Conservation (phyloP, 92 coral and sea anemone genomes). For the Parazoanthus darwini region DNA sequence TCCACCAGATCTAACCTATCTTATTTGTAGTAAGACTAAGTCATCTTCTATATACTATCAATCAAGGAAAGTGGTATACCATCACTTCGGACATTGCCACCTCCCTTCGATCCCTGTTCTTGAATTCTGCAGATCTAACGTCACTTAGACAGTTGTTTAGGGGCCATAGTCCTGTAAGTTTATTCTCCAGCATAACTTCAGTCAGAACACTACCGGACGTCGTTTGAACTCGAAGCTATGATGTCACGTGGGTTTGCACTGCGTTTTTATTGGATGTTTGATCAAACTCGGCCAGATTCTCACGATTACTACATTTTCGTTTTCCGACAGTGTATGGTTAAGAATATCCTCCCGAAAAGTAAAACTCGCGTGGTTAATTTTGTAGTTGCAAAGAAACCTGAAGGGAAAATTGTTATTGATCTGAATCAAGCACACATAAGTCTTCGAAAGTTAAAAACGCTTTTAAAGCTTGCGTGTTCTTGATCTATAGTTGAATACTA, state of each 20-base stretch:
- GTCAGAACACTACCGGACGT: conserved; percentile 39
- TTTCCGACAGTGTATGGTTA: background rate
- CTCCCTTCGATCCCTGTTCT: conserved; percentile 49
- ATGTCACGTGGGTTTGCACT: conserved; percentile 32
- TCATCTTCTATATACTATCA: too few species aligned
- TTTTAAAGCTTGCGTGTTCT: too few species aligned
- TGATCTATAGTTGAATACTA: too few species aligned
- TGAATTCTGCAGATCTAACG: conserved; percentile 48
- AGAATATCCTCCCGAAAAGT: background rate
- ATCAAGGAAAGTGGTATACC: too few species aligned
- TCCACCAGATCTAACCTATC: too few species aligned
- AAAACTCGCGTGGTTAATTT: background rate
- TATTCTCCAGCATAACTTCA: conserved; percentile 50
- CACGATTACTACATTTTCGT: background rate
- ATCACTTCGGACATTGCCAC: conserved; percentile 40
- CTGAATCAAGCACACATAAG: too few species aligned
- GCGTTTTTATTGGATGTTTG: conserved; percentile 12
- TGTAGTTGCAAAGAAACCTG: background rate
- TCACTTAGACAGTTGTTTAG: conserved; percentile 48
- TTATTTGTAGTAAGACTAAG: too few species aligned
- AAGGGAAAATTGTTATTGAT: too few species aligned
- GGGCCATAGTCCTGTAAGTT: conserved; percentile 51
- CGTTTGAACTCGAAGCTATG: conserved; percentile 19
- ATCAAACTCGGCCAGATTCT: background rate
- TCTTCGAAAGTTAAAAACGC: too few species aligned